Conservation (phyloP, 1,140 invertebrate genomes). For the Drosophila dunni region DNA sequence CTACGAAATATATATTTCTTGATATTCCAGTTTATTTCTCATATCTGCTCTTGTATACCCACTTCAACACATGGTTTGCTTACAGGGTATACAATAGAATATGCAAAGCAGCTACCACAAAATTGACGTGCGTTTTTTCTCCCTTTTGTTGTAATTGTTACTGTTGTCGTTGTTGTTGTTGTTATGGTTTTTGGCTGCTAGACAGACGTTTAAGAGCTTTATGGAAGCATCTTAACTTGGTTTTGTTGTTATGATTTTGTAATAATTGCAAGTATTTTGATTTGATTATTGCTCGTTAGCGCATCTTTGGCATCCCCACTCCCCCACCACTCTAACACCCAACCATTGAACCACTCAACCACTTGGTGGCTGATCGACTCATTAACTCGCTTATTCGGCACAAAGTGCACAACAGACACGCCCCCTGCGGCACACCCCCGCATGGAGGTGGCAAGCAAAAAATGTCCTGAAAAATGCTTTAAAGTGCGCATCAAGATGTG, state of each 20-base stretch:
- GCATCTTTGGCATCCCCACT: neutral
- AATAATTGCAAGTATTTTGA: constrained; percentile 79
- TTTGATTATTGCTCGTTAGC: constrained; percentile 83
- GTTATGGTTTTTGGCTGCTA: neutral
- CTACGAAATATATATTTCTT: too few species aligned
- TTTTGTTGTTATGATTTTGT: constrained; percentile 50
- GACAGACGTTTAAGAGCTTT: constrained; percentile 44
- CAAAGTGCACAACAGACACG: constrained; percentile 63
- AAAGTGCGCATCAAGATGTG: constrained; percentile 14
- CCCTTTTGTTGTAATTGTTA: neutral
- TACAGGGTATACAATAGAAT: constrained; percentile 8
- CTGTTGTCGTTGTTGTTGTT: neutral
- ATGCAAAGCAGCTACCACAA: constrained; percentile 7
- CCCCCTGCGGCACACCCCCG: neutral
- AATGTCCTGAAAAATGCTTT: constrained; percentile 18
- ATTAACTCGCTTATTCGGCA: constrained; percentile 74
- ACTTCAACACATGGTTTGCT: neutral
- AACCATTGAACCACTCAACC: constrained; percentile 24
- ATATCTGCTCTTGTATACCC: neutral
- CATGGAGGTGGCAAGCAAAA: constrained; percentile 1
- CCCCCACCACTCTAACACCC: neutral
- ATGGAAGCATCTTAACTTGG: constrained; percentile 28
- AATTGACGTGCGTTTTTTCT: constrained; percentile 6
- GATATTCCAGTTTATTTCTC: too few species aligned
- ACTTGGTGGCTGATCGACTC: constrained; percentile 64